Conservation (phyloP, 2,113 vertebrate genomes). For the Morone saxatilis region DNA sequence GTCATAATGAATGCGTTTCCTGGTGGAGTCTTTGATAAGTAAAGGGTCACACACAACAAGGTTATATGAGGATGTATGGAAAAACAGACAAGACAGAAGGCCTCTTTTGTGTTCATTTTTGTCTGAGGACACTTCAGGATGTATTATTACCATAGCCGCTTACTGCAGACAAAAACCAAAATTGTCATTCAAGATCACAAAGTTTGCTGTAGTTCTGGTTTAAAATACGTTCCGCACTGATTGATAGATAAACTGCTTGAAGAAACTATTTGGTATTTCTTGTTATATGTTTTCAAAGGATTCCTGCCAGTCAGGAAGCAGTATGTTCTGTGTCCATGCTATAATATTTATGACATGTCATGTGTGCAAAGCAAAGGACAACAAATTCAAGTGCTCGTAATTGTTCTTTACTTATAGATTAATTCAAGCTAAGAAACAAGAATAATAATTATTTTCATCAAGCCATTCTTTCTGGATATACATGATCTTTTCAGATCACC, state of each 20-base stretch:
- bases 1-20: background rate
- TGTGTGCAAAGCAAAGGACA: background rate
- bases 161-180: background rate
- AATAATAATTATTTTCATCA: background rate
- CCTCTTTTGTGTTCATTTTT: background rate
- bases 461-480: background rate
- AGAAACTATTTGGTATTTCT: background rate
- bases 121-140: background rate
- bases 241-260: background rate
- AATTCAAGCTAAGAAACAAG: background rate
- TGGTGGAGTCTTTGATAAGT: background rate
- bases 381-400: background rate
- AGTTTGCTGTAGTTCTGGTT: background rate
- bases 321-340: background rate
- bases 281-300: background rate
- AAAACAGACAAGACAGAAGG: background rate
- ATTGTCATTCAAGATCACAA: background rate
- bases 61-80: background rate
- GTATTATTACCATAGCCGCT: background rate
- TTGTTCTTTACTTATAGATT: background rate
- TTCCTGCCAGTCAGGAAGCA: background rate
- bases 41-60: background rate
- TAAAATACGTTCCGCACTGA: background rate
- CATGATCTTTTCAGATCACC: background rate
- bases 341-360: background rate